Base-by-base conservation (phyloP, 2,797 vertebrate species). In the Mormyrus proboscirostris region DNA sequence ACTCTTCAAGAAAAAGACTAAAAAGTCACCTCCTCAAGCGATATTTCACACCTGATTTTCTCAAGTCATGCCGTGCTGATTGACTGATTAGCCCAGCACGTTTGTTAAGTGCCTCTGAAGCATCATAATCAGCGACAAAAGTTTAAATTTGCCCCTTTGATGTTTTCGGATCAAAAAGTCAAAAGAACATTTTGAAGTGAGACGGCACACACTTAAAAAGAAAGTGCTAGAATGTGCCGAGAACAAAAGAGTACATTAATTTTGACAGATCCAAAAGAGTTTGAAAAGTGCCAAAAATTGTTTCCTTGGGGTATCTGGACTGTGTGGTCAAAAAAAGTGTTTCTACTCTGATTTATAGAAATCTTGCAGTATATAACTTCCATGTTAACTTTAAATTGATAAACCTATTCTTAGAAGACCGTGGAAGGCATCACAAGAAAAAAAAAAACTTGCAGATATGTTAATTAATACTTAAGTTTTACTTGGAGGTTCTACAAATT, bases 61-160 rank as follows among this genome's bases (percentile, higher is more conserved):
- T 79, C 73, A 44, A 41, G 73, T 79, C 73, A 44, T 19, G 38
- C 14, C 38, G 14, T n/a, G 73, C 73, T 79, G 73, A 44, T 19
- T 79, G 73, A 79, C 73, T 79, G 73, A 79, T 79, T 79, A 41
- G 6, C 73, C 73, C 73, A 79, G 69, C 73, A 79, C 73, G 38
- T 79, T 41, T 7, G 38, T n/a, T 79, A 79, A 79, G 73, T 44
- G 16, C 6, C 73, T 79, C 73, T 79, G 38, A 79, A 79, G 73
- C 73, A 44, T 79, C 73, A 79, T 79, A 79, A 79, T 79, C 73
- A 79, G 73, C 7, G 73, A 79, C 73, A 44, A 41, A 79, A 41
- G 73, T 9, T 79, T 6, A 44, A 79, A 79, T 79, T 79, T 44
- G 16, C 38, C 65, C 73, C 73, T 79, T 79, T 79, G 33, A 44